These are phyloP conservation scores for Heteronetta atricapilla DNA, from an alignment of 2,113 vertebrate genomes.

Conservation along the genomic window DNA sequence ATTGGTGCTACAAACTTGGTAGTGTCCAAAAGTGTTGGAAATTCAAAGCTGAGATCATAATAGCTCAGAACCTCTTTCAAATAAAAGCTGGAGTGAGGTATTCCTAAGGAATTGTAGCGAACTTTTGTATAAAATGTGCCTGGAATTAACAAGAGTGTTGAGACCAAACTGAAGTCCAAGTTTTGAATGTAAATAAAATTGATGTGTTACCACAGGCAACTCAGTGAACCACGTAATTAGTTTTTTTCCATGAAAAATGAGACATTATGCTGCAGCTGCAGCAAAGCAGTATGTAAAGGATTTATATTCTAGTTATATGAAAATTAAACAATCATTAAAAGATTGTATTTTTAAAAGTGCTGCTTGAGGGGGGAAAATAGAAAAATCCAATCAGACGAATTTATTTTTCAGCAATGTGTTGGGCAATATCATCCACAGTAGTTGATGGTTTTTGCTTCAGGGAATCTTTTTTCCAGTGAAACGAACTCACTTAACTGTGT, in stretches of 20 bases:
- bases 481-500: constrained; percentile 51
- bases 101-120: constrained; percentile 14
- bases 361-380: constrained; percentile 1
- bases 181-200: constrained; percentile 79
- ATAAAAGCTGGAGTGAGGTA: not conserved
- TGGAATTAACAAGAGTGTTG: constrained; percentile 49
- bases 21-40: not conserved
- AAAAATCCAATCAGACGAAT: constrained; percentile 57
- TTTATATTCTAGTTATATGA: constrained; percentile 65
- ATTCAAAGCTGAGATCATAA: not conserved
- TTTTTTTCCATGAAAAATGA: constrained; percentile 73
- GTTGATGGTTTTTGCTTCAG: constrained; percentile 47
- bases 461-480: constrained; percentile 22
- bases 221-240: constrained; percentile 75
- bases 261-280: constrained; percentile 63
- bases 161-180: constrained; percentile 64
- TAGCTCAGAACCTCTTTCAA: not conserved
- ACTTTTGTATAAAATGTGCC: constrained; percentile 42
- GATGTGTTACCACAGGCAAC: constrained; percentile 72
- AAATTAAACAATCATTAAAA: constrained; percentile 77
- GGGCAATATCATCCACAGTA: constrained; percentile 40
- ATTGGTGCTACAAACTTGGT: not conserved
- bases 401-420: constrained; percentile 9
- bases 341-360: constrained; percentile 64
- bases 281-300: constrained; percentile 59